Evolutionary conservation across 2,888 invertebrate species (phyloP).

Genomic region (Philaethria dido): DNA sequence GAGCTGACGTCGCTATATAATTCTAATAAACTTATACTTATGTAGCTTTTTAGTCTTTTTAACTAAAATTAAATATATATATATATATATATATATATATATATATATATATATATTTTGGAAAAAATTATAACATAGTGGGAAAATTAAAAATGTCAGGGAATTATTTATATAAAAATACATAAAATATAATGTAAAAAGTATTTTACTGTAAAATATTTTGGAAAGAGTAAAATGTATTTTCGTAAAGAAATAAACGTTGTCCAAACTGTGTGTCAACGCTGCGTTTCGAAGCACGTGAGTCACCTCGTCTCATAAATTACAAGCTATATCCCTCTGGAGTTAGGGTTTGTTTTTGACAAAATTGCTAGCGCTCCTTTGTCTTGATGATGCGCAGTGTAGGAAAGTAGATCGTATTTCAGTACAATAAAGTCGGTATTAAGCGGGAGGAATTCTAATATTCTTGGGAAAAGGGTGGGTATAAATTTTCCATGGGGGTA

Average conservation of each 20-base stretch:
- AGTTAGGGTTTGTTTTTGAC: slow-evolving; percentile 81
- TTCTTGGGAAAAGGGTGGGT: slow-evolving; percentile 80
- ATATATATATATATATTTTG: too few species aligned
- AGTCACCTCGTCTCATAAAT: slow-evolving; percentile 74
- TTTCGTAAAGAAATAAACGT: slow-evolving; percentile 28
- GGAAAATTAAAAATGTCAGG: too few species aligned
- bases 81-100: too few species aligned
- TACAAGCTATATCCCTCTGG: slow-evolving; percentile 79
- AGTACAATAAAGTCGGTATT: slow-evolving; percentile 60
- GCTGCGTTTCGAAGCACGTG: slow-evolving; percentile 75
- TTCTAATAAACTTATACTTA: slow-evolving; percentile 33
- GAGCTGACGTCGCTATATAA: slow-evolving; percentile 38
- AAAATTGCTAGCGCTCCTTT: slow-evolving; percentile 78
- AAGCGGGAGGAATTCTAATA: slow-evolving; percentile 59
- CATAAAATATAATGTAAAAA: not conserved
- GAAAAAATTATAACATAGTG: not conserved
- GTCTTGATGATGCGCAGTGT: slow-evolving; percentile 59
- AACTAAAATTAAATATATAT: slow-evolving; percentile 1
- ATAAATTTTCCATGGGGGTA: slow-evolving; percentile 83
- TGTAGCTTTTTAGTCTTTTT: slow-evolving; percentile 1
- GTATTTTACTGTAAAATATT: not conserved
- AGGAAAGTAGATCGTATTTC: slow-evolving; percentile 61
- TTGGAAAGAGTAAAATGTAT: not conserved
- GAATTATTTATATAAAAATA: not conserved
- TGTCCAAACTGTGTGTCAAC: slow-evolving; percentile 65